Evolutionary conservation across 2,888 invertebrate genomes (phyloP).

Genomic region (Ischnura elegans): DNA sequence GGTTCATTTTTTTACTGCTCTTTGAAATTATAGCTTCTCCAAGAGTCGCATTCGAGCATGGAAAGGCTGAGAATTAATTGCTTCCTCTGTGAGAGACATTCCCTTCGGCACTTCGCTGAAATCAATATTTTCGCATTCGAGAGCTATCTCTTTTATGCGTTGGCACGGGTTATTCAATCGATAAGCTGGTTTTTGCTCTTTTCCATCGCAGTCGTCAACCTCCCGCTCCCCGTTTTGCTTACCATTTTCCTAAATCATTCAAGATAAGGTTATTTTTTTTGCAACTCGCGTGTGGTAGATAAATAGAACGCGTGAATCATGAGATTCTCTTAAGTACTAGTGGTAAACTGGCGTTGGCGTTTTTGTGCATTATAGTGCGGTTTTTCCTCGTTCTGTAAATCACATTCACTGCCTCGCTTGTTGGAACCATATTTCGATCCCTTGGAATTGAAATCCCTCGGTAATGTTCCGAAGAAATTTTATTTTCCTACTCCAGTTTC

Average conservation of each 20-base stretch:
- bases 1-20: background rate
- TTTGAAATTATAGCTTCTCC: background rate
- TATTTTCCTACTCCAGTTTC: no score
- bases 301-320: background rate
- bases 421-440: no score
- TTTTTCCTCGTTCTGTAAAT: no score
- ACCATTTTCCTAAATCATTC: background rate
- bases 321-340: no score
- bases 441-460: no score
- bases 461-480: no score
- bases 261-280: background rate
- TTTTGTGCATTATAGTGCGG: no score
- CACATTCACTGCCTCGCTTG: no score
- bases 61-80: conserved; percentile 7
- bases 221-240: background rate
- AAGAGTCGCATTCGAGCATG: background rate
- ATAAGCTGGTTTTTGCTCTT: conserved; percentile 70
- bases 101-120: background rate
- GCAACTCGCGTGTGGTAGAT: background rate
- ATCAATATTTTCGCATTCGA: conserved; percentile 17
- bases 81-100: conserved; percentile 8
- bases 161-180: conserved; percentile 72
- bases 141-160: conserved; percentile 8
- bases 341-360: no score
- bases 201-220: conserved; percentile 27